These are phyloP conservation scores for Sakesphorus luctuosus DNA, from an alignment of 2,113 vertebrate genomes.

Conservation along the genomic window DNA sequence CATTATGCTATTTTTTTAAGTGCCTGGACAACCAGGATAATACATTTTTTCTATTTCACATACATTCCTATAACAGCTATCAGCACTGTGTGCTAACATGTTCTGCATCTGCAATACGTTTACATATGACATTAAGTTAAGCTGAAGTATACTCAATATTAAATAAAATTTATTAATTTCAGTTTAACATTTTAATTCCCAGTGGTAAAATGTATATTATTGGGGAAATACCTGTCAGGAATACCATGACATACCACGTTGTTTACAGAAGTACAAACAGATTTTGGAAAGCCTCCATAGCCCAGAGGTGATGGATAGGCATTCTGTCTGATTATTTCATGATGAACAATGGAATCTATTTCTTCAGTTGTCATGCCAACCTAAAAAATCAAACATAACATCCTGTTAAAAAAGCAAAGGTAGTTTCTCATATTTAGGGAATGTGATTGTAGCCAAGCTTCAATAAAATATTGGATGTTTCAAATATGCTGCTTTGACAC, in stretches of 20 bases:
- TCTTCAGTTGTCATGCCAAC: slow-evolving; percentile 98
- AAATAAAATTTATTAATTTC: slow-evolving; percentile 43
- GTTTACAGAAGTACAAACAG: slow-evolving; percentile 92
- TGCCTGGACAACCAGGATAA: background rate
- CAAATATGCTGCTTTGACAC: slow-evolving; percentile 6
- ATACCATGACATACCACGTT: slow-evolving; percentile 91
- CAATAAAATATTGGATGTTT: background rate
- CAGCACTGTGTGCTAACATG: background rate
- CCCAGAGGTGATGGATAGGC: slow-evolving; percentile 97
- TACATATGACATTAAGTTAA: slow-evolving; percentile 21
- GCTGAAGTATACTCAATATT: slow-evolving; percentile 39
- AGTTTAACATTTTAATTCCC: slow-evolving; percentile 53
- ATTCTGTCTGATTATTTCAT: slow-evolving; percentile 89
- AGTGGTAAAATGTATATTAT: slow-evolving; percentile 63
- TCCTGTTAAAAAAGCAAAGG: slow-evolving; percentile 58
- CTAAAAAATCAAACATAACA: slow-evolving; percentile 81
- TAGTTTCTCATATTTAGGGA: slow-evolving; percentile 46
- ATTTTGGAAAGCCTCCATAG: slow-evolving; percentile 93
- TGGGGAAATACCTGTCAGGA: slow-evolving; percentile 90
- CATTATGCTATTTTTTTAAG: background rate
- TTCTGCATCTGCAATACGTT: background rate
- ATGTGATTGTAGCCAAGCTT: slow-evolving; percentile 22
- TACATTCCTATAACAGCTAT: slow-evolving; percentile 25
- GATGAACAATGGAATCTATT: slow-evolving; percentile 95
- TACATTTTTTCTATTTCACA: background rate